Base-by-base conservation (phyloP, 2,888 invertebrate genomes). In the Himalopsyche tibetana region DNA sequence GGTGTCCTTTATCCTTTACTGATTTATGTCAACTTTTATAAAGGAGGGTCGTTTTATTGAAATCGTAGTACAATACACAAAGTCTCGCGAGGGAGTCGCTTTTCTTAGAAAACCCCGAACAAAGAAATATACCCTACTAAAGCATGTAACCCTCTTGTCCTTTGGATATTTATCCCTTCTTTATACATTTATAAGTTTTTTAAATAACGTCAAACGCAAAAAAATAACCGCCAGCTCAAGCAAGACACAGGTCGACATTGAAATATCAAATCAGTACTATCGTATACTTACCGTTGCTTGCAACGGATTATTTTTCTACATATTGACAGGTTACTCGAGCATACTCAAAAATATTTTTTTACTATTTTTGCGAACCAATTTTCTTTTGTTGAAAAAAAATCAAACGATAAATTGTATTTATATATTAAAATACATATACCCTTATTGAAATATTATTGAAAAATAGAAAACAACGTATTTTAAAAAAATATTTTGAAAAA, bases 21-120 rank as follows among this genome's bases (percentile, higher is more conserved):
- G 84, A 87, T 84, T 84, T 85, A 84, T 87, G 82, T 85, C 86
- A 86, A 87, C 82, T 82, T 83, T 74, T 80, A 85, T 85, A 85
- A 38, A 84, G 85, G 56, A 84, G 84, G 85, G 85, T 85, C 82
- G 42, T 82, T 84, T 85, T 82, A 85, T 87, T 84, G 85, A 87
- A 87, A 87, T 82, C 55, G 82, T 69, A 42, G 55, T 85, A 87
- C 82, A 87, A 87, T 87, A 85, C 82, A 81, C 79, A 84, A 85
- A 56, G 82, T 56, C 84, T 82, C 81, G 80, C 80, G 19, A 79
- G 83, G 84, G 55, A 82, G 63, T 82, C 28, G 38, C 55, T 55
- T 81, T 82, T 87, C 63, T 80, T 51, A 55, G 69, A 84, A 85
- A 85, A 84, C 55, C 83, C 81, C 74, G 82, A 85, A 85, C 85